phyloP scores from a whole-genome alignment of 2,113 vertebrate species.

The Cettia cetti region DNA sequence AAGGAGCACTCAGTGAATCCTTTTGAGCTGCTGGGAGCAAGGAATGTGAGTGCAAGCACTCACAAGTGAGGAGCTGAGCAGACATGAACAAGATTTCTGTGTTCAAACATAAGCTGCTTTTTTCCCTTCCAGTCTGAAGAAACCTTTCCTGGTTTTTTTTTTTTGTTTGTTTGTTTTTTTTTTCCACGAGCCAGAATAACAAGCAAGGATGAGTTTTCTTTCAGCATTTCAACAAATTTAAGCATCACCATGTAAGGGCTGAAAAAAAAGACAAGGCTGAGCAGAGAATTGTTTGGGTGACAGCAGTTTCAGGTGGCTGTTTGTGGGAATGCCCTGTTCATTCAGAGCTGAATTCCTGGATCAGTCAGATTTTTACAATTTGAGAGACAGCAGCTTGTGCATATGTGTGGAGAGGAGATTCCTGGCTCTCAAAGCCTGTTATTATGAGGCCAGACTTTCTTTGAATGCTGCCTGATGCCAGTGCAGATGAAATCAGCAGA shows the following conservation, averaged over 20 bases:
- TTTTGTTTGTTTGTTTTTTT: neutral
- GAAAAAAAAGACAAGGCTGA: neutral
- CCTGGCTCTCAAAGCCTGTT: constrained; percentile 44
- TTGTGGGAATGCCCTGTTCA: neutral
- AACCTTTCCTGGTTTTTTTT: fast-evolving
- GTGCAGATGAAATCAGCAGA: constrained; percentile 68
- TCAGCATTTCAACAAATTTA: neutral
- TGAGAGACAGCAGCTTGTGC: constrained; percentile 34
- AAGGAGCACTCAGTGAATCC: neutral
- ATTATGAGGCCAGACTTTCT: constrained; percentile 57
- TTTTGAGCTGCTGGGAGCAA: neutral
- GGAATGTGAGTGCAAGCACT: neutral
- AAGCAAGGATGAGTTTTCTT: neutral
- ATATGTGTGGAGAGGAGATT: constrained; percentile 22
- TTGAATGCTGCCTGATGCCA: constrained; percentile 60
- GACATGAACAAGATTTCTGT: neutral
- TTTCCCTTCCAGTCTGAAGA: neutral
- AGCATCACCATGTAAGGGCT: neutral
- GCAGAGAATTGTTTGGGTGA: neutral
- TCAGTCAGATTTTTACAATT: neutral
- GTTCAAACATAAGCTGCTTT: neutral
- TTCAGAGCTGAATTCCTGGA: neutral
- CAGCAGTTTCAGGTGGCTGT: neutral
- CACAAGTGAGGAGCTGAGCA: neutral
- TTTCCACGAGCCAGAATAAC: neutral